These are phyloP conservation scores for Hemicordylus capensis DNA, from an alignment of 2,113 vertebrate species.

Conservation along the genomic window DNA sequence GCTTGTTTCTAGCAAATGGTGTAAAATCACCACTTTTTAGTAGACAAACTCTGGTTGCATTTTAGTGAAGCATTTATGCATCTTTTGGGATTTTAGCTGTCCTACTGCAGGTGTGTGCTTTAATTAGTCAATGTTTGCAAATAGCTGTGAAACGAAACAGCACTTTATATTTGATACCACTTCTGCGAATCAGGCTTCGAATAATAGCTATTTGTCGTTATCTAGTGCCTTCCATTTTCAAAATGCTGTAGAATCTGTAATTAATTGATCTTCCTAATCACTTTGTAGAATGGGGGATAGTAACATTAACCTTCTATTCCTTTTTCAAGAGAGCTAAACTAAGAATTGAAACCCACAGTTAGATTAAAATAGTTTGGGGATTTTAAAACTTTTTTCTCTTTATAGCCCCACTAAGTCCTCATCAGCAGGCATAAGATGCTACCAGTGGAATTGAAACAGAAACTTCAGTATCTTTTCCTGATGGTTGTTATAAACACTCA, in stretches of 20 bases:
- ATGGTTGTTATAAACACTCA: not conserved
- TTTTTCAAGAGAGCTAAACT: not conserved
- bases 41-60: not conserved
- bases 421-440: not conserved
- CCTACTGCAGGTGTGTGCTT: not conserved
- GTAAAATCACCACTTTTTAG: not conserved
- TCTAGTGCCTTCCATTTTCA: not conserved
- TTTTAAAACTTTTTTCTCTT: not conserved
- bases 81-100: not conserved
- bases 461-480: not conserved
- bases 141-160: constrained; percentile 30
- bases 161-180: not conserved
- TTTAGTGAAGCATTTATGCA: not conserved
- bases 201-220: constrained; percentile 26
- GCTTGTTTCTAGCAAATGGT: constrained; percentile 8
- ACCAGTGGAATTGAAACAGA: not conserved
- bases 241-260: not conserved
- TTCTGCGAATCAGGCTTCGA: constrained; percentile 6
- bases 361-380: not conserved
- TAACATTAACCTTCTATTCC: not conserved
- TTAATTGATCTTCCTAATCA: constrained; percentile 17
- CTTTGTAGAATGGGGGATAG: not conserved
- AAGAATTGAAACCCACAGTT: not conserved
- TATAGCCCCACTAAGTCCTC: not conserved
- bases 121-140: constrained; percentile 13